These are phyloP conservation scores for Vultur gryphus DNA, from an alignment of 2,797 vertebrate genomes.

Conservation along the genomic window DNA sequence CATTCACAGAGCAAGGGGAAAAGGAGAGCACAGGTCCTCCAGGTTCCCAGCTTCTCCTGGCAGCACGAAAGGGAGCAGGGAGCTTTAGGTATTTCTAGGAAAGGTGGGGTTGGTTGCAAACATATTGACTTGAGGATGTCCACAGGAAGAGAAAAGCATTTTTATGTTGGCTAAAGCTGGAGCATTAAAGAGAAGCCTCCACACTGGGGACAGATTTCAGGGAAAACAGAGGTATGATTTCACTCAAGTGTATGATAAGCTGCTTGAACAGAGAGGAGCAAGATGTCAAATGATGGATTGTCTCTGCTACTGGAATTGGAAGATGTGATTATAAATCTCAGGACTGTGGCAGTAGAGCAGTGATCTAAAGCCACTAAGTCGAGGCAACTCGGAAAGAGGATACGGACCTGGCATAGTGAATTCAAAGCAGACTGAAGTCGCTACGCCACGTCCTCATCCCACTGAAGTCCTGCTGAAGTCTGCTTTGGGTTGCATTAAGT, in stretches of 20 bases:
- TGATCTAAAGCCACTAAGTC: background rate
- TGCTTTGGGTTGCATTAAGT: background rate
- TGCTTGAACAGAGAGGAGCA: background rate
- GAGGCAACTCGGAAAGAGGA: background rate
- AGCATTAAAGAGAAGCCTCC: background rate
- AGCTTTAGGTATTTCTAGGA: background rate
- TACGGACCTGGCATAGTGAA: background rate
- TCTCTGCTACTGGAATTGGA: background rate
- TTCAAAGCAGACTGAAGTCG: background rate
- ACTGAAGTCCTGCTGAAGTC: background rate
- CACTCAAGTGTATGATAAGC: background rate
- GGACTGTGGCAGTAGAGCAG: background rate
- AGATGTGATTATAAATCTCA: background rate
- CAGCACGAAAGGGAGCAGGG: rapidly evolving
- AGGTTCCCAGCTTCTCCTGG: background rate
- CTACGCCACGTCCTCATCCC: rapidly evolving
- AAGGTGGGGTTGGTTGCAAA: background rate
- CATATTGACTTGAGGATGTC: background rate
- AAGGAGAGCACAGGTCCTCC: background rate
- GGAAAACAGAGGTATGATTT: background rate
- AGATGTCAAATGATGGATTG: background rate
- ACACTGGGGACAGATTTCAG: background rate
- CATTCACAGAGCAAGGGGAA: background rate
- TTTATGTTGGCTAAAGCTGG: background rate
- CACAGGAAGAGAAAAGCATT: background rate